phyloP scores from a whole-genome alignment of 2,797 vertebrate genomes.

The Acropternis orthonyx region DNA sequence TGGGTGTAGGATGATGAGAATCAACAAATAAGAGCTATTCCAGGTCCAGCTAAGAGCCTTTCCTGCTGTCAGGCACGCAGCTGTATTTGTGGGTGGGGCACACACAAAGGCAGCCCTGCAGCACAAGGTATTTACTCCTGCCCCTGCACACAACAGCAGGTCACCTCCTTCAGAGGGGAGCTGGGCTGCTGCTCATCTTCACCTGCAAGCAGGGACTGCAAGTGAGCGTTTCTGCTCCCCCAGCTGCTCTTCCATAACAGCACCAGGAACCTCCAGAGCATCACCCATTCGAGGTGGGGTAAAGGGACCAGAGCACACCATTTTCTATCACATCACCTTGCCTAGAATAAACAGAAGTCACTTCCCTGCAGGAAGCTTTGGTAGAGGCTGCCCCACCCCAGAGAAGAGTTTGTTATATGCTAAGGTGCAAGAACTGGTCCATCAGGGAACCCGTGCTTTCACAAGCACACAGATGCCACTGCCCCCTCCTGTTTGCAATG shows the following conservation, averaged over 20 bases:
- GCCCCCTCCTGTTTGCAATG: neutral
- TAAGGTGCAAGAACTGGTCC: neutral
- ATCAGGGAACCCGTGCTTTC: neutral
- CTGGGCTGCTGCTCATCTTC: neutral
- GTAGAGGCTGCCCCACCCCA: neutral
- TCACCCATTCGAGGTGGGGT: accelerated
- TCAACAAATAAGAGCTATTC: neutral
- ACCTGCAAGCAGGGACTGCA: too few relatives aligned
- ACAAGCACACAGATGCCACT: neutral
- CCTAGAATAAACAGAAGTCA: accelerated
- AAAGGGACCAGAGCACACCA: accelerated
- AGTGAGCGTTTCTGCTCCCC: neutral
- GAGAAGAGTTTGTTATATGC: neutral
- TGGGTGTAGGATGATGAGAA: neutral
- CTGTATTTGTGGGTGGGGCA: neutral
- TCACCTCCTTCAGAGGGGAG: neutral
- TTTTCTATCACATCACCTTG: neutral
- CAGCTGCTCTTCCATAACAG: neutral
- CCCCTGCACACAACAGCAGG: accelerated
- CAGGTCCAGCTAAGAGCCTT: neutral
- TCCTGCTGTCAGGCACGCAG: accelerated
- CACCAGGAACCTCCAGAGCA: neutral
- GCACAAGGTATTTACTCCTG: accelerated
- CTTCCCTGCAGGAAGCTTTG: neutral
- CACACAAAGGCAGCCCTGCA: neutral